phyloP scores from a whole-genome alignment of 2,888 invertebrate genomes.

The Boloria euphrosyne region DNA sequence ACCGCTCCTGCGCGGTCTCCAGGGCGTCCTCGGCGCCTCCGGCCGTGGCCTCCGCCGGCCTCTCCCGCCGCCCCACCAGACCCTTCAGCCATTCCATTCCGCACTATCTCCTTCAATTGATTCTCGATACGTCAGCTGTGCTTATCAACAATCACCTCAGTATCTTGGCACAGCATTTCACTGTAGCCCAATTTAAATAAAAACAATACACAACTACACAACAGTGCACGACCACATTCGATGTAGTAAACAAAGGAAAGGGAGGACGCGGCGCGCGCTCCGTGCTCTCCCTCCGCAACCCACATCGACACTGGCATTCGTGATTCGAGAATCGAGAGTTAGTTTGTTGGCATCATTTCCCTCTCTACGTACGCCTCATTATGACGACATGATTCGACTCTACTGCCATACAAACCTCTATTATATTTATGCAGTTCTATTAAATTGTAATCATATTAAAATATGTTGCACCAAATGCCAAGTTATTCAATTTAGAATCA shows the following conservation, averaged over 20 bases:
- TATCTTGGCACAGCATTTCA: slow-evolving; percentile 19
- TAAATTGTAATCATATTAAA: neutral
- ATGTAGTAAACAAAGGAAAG: slow-evolving; percentile 48
- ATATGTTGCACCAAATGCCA: slow-evolving; percentile 6
- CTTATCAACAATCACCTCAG: slow-evolving; percentile 10
- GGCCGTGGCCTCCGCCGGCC: slow-evolving; percentile 28
- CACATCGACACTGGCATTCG: slow-evolving; percentile 38
- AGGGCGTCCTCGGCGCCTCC: slow-evolving; percentile 57
- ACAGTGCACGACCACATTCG: slow-evolving; percentile 6
- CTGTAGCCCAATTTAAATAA: slow-evolving; percentile 6
- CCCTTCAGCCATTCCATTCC: slow-evolving; percentile 64
- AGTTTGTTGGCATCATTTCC: slow-evolving; percentile 46
- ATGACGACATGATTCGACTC: slow-evolving; percentile 28
- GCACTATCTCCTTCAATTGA: slow-evolving; percentile 22
- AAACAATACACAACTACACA: slow-evolving; percentile 2
- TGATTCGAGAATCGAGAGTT: slow-evolving; percentile 40
- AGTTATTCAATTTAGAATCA: slow-evolving; percentile 2
- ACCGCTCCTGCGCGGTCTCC: slow-evolving; percentile 86
- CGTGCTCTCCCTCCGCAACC: slow-evolving; percentile 32
- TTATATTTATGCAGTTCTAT: neutral
- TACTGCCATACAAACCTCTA: neutral
- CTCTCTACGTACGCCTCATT: slow-evolving; percentile 33
- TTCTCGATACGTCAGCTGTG: slow-evolving; percentile 24
- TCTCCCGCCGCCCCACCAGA: slow-evolving; percentile 45
- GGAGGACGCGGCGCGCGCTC: slow-evolving; percentile 30